Percentiles rank a stretch among this genome's conserved stretches.
These are phyloP conservation scores for Tilapia sparmanii DNA, from an alignment of 2,113 vertebrate species.

Conservation along the genomic window DNA sequence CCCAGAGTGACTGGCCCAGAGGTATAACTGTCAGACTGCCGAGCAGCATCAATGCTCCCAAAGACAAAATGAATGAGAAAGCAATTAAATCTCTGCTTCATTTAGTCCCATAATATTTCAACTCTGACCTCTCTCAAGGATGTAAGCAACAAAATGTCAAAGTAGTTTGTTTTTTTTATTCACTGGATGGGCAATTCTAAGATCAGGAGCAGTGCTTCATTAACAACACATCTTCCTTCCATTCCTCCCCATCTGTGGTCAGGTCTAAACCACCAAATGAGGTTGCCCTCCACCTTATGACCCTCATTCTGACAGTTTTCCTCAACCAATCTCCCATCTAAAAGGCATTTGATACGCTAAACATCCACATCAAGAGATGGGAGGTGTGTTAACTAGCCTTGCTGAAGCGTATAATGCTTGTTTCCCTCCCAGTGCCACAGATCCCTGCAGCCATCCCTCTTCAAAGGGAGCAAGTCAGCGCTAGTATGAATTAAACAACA, in stretches of 20 bases:
- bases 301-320: background rate
- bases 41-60: background rate
- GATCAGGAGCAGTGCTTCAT: background rate
- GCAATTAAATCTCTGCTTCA: background rate
- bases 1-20: background rate
- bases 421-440: background rate
- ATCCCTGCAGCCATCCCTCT: background rate
- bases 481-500: conserved; percentile 18
- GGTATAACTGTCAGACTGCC: background rate
- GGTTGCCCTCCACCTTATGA: background rate
- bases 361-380: background rate
- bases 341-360: conserved; percentile 1
- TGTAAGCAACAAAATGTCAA: background rate
- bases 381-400: background rate
- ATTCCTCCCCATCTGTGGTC: background rate
- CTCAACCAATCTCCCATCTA: background rate
- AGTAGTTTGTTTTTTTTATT: background rate
- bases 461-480: conserved; percentile 6
- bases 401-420: background rate
- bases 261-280: background rate
- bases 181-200: background rate
- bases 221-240: background rate
- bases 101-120: background rate
- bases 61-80: background rate
- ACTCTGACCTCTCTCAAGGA: background rate